Base-by-base conservation (phyloP, 2,797 vertebrate genomes). In the Eurystomus glaucurus region DNA sequence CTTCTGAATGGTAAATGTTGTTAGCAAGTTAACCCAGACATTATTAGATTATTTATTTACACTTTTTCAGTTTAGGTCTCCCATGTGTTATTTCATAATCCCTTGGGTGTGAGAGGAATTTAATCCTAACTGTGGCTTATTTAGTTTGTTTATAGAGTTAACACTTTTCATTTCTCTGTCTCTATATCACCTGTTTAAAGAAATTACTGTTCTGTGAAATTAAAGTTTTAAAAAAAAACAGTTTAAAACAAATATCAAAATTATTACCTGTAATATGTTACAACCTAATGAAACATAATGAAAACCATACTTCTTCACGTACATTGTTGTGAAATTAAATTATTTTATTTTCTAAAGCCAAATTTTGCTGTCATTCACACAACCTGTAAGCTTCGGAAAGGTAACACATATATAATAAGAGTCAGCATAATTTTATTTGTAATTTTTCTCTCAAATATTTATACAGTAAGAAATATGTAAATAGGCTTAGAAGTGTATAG, bases 31-130 rank as follows among this genome's bases (percentile, higher is more conserved):
- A 94, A 88, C 61, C 17, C 76, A 84, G 28, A 26, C 25, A 52
- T 72, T 74, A 86, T 75, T 85, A 80, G 69, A 65, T 90, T 93
- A 86, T 88, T 96, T 95, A 37, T 95, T 95, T 94, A 94, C 68
- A 71, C 15, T 80, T 29, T 31, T 17, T 80, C 35, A 14, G 8
- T 85, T 88, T 83, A 78, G 57, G 33, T 85, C 71, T 88, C 58
- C 18, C 10, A 39, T 0, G 1, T 91, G 81, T 83, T 90, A 43
- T 94, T 96, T 90, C 80, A 90, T 64, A 90, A 91, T 93, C 93
- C 33, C 78, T 66, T 64, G 91, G 65, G 89, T 64, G 5, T 71
- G 26, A 79, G 52, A 87, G 69, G 81, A 97, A 96, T 97, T 95
- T 85, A 77, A 95, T 70, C 23, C 17, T 78, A 88, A 83, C 65